These are phyloP conservation scores for Dendrolimus pini DNA, from an alignment of 2,888 invertebrate species.

Conservation along the genomic window DNA sequence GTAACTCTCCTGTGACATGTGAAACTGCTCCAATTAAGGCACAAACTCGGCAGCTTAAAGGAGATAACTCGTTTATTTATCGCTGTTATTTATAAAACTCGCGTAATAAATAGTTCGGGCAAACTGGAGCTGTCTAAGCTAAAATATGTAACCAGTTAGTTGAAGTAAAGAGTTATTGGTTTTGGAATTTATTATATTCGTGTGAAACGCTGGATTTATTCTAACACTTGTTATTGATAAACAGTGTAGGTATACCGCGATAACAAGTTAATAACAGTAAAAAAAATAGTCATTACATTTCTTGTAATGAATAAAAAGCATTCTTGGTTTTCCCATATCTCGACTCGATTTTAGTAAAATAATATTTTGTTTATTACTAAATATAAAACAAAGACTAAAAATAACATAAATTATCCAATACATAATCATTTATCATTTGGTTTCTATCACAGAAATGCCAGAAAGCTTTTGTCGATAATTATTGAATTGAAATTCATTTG, in stretches of 20 bases:
- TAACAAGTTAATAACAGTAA: too few relatives aligned
- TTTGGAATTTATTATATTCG: neutral
- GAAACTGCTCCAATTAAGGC: conserved; percentile 10
- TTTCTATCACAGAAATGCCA: neutral
- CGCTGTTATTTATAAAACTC: conserved; percentile 22
- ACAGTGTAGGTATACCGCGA: too few relatives aligned
- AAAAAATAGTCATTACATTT: too few relatives aligned
- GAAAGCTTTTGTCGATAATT: conserved; percentile 4
- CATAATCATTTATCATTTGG: neutral
- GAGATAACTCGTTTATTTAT: conserved; percentile 23
- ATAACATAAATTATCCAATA: too few relatives aligned
- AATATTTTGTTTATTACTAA: too few relatives aligned
- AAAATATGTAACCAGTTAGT: neutral
- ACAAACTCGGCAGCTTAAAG: conserved; percentile 10
- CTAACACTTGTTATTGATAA: too few relatives aligned
- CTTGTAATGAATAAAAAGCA: too few relatives aligned
- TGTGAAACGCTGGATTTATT: too few relatives aligned
- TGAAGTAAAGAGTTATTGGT: neutral
- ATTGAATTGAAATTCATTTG: conserved; percentile 4
- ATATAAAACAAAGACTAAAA: too few relatives aligned
- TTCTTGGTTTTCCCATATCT: too few relatives aligned
- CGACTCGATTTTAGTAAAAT: too few relatives aligned
- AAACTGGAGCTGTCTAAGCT: neutral
- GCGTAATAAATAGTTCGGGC: conserved; percentile 6
- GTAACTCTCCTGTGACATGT: neutral